Conservation (phyloP, 2,113 vertebrate genomes). For the Corythornis cristatus region DNA sequence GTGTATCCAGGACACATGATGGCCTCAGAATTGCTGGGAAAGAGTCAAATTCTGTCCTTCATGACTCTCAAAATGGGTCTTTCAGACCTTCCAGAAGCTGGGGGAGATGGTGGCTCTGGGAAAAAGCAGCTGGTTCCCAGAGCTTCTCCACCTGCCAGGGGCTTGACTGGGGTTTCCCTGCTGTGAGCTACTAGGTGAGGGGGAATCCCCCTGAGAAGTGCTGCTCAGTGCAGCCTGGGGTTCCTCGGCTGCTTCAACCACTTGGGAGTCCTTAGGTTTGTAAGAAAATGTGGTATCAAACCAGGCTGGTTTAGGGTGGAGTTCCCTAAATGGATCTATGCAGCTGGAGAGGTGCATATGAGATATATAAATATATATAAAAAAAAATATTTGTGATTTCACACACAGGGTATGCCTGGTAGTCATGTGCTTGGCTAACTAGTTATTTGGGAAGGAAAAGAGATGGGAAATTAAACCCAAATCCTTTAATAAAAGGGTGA, state of each 20-base stretch:
- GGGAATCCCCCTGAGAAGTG: background rate
- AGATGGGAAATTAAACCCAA: background rate
- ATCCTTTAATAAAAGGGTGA: fast-evolving
- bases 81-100: background rate
- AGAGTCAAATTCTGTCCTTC: fast-evolving
- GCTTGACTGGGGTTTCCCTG: fast-evolving
- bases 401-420: background rate
- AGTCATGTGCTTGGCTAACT: background rate
- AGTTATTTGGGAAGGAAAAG: background rate
- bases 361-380: no score
- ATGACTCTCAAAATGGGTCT: background rate
- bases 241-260: background rate
- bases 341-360: background rate
- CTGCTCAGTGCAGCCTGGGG: background rate
- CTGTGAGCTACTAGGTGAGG: background rate
- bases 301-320: background rate
- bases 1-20: fast-evolving
- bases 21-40: background rate
- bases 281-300: background rate
- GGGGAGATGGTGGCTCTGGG: background rate
- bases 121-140: background rate
- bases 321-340: background rate
- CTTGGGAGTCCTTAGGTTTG: background rate
- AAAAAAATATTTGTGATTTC: no score
- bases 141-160: background rate